Percentiles rank a stretch among this genome's conserved stretches.
Evolutionary conservation across 1,140 invertebrate genomes (phyloP).

Genomic region (Kradibia gibbosae): DNA sequence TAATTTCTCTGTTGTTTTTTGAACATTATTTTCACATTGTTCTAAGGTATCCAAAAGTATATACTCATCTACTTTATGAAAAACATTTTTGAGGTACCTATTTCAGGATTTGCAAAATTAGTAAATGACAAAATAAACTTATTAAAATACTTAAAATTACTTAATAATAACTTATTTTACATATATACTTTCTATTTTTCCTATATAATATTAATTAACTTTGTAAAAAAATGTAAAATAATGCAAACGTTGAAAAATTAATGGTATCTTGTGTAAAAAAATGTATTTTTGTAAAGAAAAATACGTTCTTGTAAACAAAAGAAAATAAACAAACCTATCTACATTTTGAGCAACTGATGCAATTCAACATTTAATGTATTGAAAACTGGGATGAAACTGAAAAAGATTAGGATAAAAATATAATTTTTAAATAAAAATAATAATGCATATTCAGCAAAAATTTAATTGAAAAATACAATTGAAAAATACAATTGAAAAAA

Average conservation of each 20-base stretch:
- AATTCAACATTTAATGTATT: conserved; percentile 58
- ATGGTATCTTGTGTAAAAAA: conserved; percentile 15
- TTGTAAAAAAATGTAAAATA: conserved; percentile 37
- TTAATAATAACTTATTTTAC: too few relatives aligned
- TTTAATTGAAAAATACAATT: background rate
- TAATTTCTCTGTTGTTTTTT: conserved; percentile 86
- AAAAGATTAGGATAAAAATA: conserved; percentile 56
- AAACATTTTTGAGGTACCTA: conserved; percentile 92
- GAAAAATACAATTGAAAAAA: conserved; percentile 13
- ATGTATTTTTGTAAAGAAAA: conserved; percentile 41
- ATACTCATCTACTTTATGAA: conserved; percentile 93
- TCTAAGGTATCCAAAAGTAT: conserved; percentile 86
- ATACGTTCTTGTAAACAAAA: conserved; percentile 51
- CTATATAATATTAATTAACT: conserved; percentile 34
- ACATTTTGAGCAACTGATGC: conserved; percentile 56
- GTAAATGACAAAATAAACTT: background rate
- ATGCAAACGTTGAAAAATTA: conserved; percentile 37
- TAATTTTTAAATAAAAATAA: conserved; percentile 47
- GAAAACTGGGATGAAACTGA: conserved; percentile 62
- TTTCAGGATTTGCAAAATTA: background rate
- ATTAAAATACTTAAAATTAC: background rate
- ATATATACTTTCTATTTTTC: conserved; percentile 21
- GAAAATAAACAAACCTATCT: conserved; percentile 60
- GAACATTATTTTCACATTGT: conserved; percentile 90
- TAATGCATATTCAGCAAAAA: background rate